Percentiles rank a stretch among this genome's conserved stretches.
These are phyloP conservation scores for Drosophila engyochracea DNA, from an alignment of 2,888 invertebrate genomes.

Conservation along the genomic window DNA sequence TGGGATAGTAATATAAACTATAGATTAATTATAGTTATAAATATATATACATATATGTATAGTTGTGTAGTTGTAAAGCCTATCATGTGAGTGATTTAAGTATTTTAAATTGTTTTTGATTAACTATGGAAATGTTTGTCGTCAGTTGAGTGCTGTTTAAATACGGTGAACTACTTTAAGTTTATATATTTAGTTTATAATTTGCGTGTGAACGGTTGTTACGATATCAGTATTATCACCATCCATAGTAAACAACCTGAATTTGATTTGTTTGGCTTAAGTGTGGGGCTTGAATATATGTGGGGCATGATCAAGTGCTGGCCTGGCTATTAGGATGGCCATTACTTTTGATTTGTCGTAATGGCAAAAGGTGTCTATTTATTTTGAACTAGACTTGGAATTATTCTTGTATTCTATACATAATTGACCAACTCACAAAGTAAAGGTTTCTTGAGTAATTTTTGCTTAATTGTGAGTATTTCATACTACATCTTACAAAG, in stretches of 20 bases:
- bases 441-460: no score
- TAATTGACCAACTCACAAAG: background rate
- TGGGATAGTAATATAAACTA: slow-evolving; percentile 10
- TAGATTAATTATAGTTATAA: background rate
- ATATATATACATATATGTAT: background rate
- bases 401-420: background rate
- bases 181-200: slow-evolving; percentile 37
- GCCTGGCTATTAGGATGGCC: slow-evolving; percentile 1
- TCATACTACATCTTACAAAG: background rate
- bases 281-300: slow-evolving; percentile 1
- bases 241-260: slow-evolving; percentile 7
- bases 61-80: background rate
- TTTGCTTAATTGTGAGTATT: background rate
- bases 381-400: background rate
- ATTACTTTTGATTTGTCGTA: slow-evolving; percentile 39
- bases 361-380: slow-evolving; percentile 4
- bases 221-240: slow-evolving; percentile 25
- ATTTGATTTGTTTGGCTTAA: background rate
- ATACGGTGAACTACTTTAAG: slow-evolving; percentile 18
- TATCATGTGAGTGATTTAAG: slow-evolving; percentile 17
- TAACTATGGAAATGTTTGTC: slow-evolving; percentile 24
- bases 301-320: slow-evolving; percentile 29
- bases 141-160: slow-evolving; percentile 49
- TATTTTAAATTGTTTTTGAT: slow-evolving; percentile 32
- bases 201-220: slow-evolving; percentile 20